These are phyloP conservation scores for Urocolius indicus DNA, from an alignment of 2,113 vertebrate genomes.

Conservation along the genomic window DNA sequence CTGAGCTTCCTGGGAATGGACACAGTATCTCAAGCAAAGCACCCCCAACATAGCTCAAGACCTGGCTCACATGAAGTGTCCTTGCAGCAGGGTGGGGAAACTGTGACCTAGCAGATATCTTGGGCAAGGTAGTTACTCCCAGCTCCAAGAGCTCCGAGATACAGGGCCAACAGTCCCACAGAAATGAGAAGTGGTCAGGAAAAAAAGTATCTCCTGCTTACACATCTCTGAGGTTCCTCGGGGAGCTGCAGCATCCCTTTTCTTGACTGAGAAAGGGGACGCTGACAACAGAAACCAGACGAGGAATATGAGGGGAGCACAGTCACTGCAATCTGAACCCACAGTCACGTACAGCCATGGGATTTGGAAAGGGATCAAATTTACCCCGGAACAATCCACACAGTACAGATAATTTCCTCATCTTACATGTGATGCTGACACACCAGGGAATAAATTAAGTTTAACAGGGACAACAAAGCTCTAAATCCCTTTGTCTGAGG, in stretches of 20 bases:
- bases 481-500: neutral
- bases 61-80: neutral
- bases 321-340: neutral
- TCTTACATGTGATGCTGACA: neutral
- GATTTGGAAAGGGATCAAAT: neutral
- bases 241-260: neutral
- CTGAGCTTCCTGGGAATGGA: neutral
- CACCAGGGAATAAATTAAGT: neutral
- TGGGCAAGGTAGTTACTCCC: neutral
- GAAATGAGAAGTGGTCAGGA: neutral
- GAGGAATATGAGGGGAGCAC: neutral
- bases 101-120: neutral
- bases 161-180: neutral
- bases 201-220: neutral
- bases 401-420: neutral
- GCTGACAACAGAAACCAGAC: neutral
- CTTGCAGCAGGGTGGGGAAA: neutral
- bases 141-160: neutral
- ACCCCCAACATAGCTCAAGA: neutral
- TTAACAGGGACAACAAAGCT: neutral
- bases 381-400: neutral
- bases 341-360: rapidly evolving
- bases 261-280: neutral
- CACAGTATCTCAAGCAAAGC: neutral
- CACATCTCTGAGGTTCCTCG: rapidly evolving